Base-by-base conservation (phyloP, 2,888 invertebrate species). In the Erannis defoliaria region DNA sequence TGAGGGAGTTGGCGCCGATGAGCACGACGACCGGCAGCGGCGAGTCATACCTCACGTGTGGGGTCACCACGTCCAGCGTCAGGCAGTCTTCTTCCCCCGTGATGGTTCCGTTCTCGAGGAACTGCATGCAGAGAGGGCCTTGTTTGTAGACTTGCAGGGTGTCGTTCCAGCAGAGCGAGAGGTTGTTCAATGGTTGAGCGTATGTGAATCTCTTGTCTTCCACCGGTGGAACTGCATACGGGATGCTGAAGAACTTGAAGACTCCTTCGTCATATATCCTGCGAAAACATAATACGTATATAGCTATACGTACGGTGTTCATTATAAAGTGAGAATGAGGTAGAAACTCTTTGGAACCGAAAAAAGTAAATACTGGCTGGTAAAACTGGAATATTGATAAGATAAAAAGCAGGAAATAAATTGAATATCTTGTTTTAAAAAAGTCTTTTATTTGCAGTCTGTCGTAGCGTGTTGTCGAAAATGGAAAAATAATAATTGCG, bases 11-110 rank as follows among this genome's bases (percentile, higher is more conserved):
- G 0, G 97, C 96, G 0, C 97, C 97, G 58, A 98, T 95, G 64
- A 97, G 91, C 0, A 98, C 96, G 45, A 98, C 95, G 0, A 98
- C 97, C 0, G 97, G 97, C 59, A 97, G 82, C 0, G 97, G 97
- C 16, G 95, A 94, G 71, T 96, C 95, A 77, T 97, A 97, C 46
- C 96, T 93, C 2, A 97, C 96, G 68, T 96, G 95, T 0, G 98
- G 97, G 0, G 97, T 97, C 31, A 96, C 95, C 1, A 98, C 94
- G 76, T 98, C 97, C 8, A 98, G 85, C 16, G 96, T 96, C 35
- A 98, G 89, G 73, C 98, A 98, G 82, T 98, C 96, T 84, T 98
- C 98, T 3, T 93, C 89, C 0, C 97, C 97, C n/a, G 93, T 90
- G 14, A 94, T 88, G 0, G 94, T 94, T 19, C 95, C 95, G 72